Base-by-base conservation (phyloP, 2,888 invertebrate species). In the Leptopilina myrica region DNA sequence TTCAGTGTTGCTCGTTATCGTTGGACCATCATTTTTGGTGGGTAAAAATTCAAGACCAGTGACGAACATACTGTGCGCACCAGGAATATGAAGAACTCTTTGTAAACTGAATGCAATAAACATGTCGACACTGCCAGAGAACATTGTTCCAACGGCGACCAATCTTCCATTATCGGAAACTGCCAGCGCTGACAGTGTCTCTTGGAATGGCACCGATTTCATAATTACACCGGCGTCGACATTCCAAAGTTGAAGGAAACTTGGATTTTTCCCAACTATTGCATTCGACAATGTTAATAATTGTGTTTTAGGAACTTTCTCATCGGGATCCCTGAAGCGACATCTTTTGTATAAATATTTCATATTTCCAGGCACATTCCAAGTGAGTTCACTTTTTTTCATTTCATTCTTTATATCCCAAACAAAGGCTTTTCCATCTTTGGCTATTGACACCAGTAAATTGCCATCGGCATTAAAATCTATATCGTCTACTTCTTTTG, bases 1-100 rank as follows among this genome's bases (percentile, higher is more conserved):
- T 92, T 97, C 97, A 69, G 95, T 93, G 88, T 95, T 95, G 88
- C 95, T 95, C 20, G 95, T 95, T 81, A 96, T 94, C 65, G 96
- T 93, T 66, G 95, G 95, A 40, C 95, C 95, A 90, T 96, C 96
- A 83, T 93, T 92, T 87, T 93, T 93, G 12, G 93, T 93, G 46
- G 98, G 97, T 87, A 99, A 93, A 93, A 99, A 99, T 93, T 97
- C 96, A 85, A 99, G 93, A 12, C 98, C 98, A 76, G 99, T 99
- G 83, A 99, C 97, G 93, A 99, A 99, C 95, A 98, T 98, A 88
- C 96, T 96, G 93, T 99, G 99, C 82, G 97, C 97, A 89, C 95
- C 94, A 84, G 94, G 93, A 90, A 98, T 95, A 92, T 96, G 95
- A 87, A 98, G 94, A 83, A 97, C 95, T 87, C 95, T 95, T 96